Base-by-base conservation (phyloP, 1,140 invertebrate genomes). In the Drosophila ohnishii region DNA sequence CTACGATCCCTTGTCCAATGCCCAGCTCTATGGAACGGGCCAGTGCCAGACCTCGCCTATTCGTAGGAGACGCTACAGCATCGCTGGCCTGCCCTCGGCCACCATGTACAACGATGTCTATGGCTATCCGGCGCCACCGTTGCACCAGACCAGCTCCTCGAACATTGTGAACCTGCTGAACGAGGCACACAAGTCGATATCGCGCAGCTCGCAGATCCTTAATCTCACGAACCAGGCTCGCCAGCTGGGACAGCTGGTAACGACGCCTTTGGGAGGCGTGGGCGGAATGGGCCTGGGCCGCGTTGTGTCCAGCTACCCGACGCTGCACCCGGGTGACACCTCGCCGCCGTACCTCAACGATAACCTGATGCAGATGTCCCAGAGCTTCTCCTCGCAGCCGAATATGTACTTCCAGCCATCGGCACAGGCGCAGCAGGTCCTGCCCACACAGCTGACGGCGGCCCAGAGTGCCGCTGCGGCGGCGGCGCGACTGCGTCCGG, bases 131-230 rank as follows among this genome's bases (percentile, higher is more conserved):
- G 89, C 80, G 8, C 90, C 82, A 13, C 82, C 84, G 9, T n/a
- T 90, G 69, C 90, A 91, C 16, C 90, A 91, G 58, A 90, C 81
- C 14, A 90, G 90, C 82, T 84, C 83, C 32, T 86, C 90, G 51
- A 91, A 92, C 58, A 90, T 92, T 62, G 80, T 89, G 11, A 92
- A 92, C 70, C 72, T 92, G 60, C 59, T 92, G 55, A 92, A 91
- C 64, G 91, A 92, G 86, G 90, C 91, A 47, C 82, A 88, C 71
- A 91, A 91, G 75, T 92, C 91, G 51, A 92, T 92, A 75, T 92
- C 91, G 53, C 80, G 91, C 40, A 91, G 91, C 64, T 85, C 89
- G 19, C 90, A 92, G 59, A 92, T 92, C 59, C 76, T 92, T 1
- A 91, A 90, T 58, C 72, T 90, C 48, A 85, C 84, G 28, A 81